Conservation (phyloP, 2,113 vertebrate species). For the human (Homo sapiens) region GRCh38 chr5:77081501-77082000, state of each 20-base stretch:
- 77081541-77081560: no score
- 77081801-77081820: neutral
- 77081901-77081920: neutral
- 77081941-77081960: neutral
- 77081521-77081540: no score
- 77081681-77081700: constrained; percentile 37
- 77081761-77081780: neutral
- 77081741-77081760: neutral
- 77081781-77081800: neutral
- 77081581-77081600: no score
- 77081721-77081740: neutral
- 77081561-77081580: no score
- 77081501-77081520: no score
- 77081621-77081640: neutral
- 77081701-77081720: neutral
- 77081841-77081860: neutral
- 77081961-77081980: neutral
- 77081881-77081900: neutral
- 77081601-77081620: no score
- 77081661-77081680: neutral
- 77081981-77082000: no score
- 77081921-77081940: neutral
- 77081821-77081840: neutral
- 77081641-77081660: neutral
- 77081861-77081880: neutral